Percentiles rank a stretch among this genome's conserved stretches.
phyloP scores from a whole-genome alignment of 2,888 invertebrate species.

The Hipparchia semele region DNA sequence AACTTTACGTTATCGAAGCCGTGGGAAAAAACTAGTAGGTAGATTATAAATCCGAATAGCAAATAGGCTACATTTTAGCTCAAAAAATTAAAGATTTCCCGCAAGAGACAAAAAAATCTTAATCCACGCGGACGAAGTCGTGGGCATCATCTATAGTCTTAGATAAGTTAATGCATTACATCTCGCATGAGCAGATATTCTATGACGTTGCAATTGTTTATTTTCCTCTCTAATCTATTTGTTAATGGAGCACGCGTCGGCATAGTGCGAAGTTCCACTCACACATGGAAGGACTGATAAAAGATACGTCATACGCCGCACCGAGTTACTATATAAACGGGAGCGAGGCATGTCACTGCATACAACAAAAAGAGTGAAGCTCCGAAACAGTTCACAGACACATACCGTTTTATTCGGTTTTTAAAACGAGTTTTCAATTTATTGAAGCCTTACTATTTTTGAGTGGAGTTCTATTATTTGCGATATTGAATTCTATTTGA shows the following conservation, averaged over 20 bases:
- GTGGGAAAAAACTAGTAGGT: too few species aligned
- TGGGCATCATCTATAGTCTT: too few species aligned
- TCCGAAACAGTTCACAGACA: constrained; percentile 28
- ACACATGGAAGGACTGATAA: constrained; percentile 47
- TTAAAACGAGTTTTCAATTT: constrained; percentile 25
- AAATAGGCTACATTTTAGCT: too few species aligned
- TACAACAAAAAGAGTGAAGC: constrained; percentile 29
- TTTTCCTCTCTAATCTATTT: constrained; percentile 38
- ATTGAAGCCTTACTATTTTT: neutral
- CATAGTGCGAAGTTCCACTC: constrained; percentile 64
- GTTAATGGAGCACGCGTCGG: constrained; percentile 56
- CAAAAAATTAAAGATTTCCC: too few species aligned
- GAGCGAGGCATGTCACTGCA: constrained; percentile 16
- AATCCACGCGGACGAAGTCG: too few species aligned
- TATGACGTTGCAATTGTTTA: constrained; percentile 30
- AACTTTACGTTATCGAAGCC: too few species aligned
- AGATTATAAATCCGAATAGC: too few species aligned
- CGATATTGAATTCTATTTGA: neutral
- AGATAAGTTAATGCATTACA: neutral
- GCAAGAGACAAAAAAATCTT: too few species aligned
- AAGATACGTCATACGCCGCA: constrained; percentile 44
- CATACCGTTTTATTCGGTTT: constrained; percentile 20
- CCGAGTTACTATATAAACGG: constrained; percentile 48
- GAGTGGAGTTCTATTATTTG: neutral
- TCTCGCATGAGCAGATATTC: neutral